Base-by-base conservation (phyloP, 2,797 vertebrate species). In the Anguilla obscura region DNA sequence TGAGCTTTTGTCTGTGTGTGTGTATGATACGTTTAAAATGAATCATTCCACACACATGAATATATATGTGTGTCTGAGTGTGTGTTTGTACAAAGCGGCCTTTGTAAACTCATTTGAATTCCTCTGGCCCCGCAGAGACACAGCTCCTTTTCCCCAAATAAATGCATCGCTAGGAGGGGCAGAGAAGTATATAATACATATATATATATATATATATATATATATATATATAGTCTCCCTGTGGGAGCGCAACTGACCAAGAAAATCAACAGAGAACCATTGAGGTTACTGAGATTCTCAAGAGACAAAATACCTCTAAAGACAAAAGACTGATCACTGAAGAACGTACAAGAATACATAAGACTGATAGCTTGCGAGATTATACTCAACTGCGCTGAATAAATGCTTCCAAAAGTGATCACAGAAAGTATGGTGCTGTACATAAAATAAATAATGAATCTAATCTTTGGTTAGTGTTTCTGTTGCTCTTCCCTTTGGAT, bases 61-160 rank as follows among this genome's bases (percentile, higher is more conserved):
- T 30, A 50, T 54, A 45, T 82, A 54, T 79, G 52, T 50, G 84
- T 48, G 87, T 50, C 48, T 76, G 86, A 3, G 76, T 58, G n/a
- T 14, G 52, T 24, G 54, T 48, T 92, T 89, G 91, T 90, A 50
- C 86, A 90, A 90, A 90, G 89, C 94, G 95, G 95, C 94, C 96
- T 96, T 95, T 95, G 94, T 94, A 88, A 92, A 93, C 95, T 94
- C 95, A 92, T 94, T 96, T 94, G 92, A 93, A 94, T 93, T 94
- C 93, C 94, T 92, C 92, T 92, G 92, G 94, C 92, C 93, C 94
- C 94, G 92, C 91, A 93, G 91, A 96, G 91, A 95, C 93, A 93
- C 94, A 94, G 91, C 94, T 94, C 92, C 94, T 96, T 95, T 97
- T 97, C 97, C 97, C 96, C 96, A 96, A 97, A 96, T 92, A 95